Evolutionary conservation across 1,140 invertebrate genomes (phyloP), one percentile per base, ranked within the genome.

Genomic region (Leptoteleia sp.): DNA sequence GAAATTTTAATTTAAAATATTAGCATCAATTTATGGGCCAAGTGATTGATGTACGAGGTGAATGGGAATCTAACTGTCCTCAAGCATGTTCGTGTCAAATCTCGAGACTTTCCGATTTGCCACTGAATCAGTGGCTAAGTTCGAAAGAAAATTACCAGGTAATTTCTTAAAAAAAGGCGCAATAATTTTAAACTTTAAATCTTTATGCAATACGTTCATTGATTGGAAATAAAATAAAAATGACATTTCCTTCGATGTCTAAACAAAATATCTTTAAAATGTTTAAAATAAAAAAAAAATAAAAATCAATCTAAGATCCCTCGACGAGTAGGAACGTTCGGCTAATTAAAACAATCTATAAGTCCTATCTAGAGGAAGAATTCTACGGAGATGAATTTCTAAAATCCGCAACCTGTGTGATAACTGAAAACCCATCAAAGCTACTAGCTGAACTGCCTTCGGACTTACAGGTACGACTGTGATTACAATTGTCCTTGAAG

Each of bases 391-490:
- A 82, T 37, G 85, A 87, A 70, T 82, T 91, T 15, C 79, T 92
- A 2, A 90, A 90, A 79, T 89, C 91, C 13, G 91, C 91, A 17
- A 93, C 90, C 1, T 93, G 92, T 48, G 87, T 93, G 16, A 76
- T 93, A 13, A 84, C 87, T 0, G 88, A 90, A 76, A 85, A 90
- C 27, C 84, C 90, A 1, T 64, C 86, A 13, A 81, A 88, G 29
- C 80, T 92, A 16, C 76, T 93, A n/a, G 40, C 83, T 9, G 79
- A 82, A 25, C 73, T 93, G 55, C 91, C 92, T 4, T 80, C 86
- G 4, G 89, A 92, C 76, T 84, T 92, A 45, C 90, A 93, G 84
- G 91, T 92, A 90, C 11, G 40, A 86, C 47, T 25, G 25, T 1
- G 11, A 9, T 13, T 50, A 52, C 3, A 35, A 52, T 11, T 29